Base-by-base conservation (phyloP, 2,888 invertebrate species). In the Helicoverpa assulta region DNA sequence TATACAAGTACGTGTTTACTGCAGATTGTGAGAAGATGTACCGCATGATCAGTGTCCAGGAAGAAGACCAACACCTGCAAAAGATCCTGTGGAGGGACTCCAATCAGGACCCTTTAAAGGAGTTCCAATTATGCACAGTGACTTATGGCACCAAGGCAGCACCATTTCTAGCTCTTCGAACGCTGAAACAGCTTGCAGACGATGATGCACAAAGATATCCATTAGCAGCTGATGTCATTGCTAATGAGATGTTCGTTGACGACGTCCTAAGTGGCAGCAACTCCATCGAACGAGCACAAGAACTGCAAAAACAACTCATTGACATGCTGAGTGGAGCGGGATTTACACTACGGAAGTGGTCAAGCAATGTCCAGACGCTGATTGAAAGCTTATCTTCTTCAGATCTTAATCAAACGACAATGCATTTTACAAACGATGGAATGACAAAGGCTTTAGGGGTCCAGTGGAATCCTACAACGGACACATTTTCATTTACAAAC, bases 401-500 rank as follows among this genome's bases (percentile, higher is more conserved):
- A 56, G 37, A 56, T 19, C 40, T 8, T 29, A 56, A 56, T 18
- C 40, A 56, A 19, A 56, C 56, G 18, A 37, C 21, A 26, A n/a
- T 58, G 43, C 43, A 26, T 8, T 57, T 57, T 57, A 57, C 37
- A 19, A 21, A 57, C n/a, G 43, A 40, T 6, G 55, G 18, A 18
- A 18, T n/a, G 4, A 37, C 18, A 37, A 56, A 56, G 19, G 7
- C 56, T 12, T 26, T 56, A 19, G 56, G 19, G 2, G 10, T 57
- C 12, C 57, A 21, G 7, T 57, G 57, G 57, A 21, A 43, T 21
- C 40, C 19, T 40, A 43, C 40, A 57, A 19, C 14, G 19, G 21
- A 57, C 43, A 57, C 19, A 18, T 56, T 50, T 18, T 4, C 18
- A 8, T 51, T 51, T 12, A 19, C 6, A 7, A 19, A 7, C 18